Conservation (phyloP, 2,113 vertebrate species). For the Nansenia antarctica region DNA sequence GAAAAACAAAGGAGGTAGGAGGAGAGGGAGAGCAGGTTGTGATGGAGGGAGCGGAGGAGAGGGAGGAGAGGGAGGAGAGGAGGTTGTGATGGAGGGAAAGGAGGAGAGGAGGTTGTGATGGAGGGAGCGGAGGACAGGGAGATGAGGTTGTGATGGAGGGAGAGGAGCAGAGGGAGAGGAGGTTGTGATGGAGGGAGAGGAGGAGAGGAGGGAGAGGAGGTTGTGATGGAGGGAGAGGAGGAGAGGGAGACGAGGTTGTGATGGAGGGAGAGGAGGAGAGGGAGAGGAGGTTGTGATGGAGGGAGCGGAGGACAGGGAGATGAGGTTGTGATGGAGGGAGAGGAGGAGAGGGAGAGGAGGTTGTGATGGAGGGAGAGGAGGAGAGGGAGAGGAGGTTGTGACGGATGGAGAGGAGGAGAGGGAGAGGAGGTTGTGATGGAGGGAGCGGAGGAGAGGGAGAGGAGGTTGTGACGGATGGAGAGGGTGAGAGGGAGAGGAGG, state of each 20-base stretch:
- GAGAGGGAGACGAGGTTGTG: neutral
- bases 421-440: neutral
- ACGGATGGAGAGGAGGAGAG: conserved; percentile 43
- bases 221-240: neutral
- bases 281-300: neutral
- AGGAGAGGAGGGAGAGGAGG: neutral
- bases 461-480: neutral
- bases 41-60: neutral
- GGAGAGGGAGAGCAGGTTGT: no score
- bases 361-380: neutral
- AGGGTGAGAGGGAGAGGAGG: neutral
- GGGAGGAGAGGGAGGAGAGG: neutral
- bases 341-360: neutral
- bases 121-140: neutral
- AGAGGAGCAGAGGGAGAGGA: neutral
- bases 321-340: conserved; percentile 43
- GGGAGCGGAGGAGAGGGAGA: neutral
- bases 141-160: neutral
- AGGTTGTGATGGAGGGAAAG: conserved; percentile 59
- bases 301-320: neutral
- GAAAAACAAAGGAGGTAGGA: neutral
- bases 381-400: neutral
- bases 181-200: neutral
- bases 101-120: conserved; percentile 96
- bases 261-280: conserved; percentile 43